A percentile compares a stretch with the other conserved stretches of the same genome.
Evolutionary conservation across 2,888 invertebrate species (phyloP).

Genomic region (Cyaniris semiargus): DNA sequence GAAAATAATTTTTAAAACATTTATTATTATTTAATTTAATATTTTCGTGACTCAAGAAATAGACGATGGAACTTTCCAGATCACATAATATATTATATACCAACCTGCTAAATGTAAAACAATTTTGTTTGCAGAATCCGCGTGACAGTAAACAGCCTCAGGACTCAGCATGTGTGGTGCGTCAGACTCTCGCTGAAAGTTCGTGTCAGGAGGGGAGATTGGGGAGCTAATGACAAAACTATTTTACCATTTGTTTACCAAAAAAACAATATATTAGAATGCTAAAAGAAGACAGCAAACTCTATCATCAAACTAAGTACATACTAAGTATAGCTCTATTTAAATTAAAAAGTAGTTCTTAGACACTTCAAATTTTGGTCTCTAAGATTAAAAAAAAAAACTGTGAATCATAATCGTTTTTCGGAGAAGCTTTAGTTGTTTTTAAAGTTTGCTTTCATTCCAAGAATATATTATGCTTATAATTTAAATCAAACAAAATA

Average conservation of each 20-base stretch:
- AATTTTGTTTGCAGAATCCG: constrained; percentile 34
- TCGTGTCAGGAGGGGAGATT: constrained; percentile 39
- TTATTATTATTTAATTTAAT: too few relatives aligned
- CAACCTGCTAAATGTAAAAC: not conserved
- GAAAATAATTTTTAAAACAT: too few relatives aligned
- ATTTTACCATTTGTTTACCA: not conserved
- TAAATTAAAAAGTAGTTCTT: too few relatives aligned
- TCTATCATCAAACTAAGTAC: not conserved
- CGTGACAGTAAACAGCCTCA: constrained; percentile 46
- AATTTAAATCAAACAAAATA: too few relatives aligned
- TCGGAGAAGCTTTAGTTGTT: not conserved
- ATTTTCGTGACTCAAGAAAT: too few relatives aligned
- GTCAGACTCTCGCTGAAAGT: constrained; percentile 49
- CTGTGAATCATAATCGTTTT: not conserved
- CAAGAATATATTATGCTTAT: too few relatives aligned
- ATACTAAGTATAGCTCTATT: not conserved
- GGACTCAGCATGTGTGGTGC: constrained; percentile 48
- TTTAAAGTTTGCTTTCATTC: too few relatives aligned
- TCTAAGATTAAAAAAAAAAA: not conserved
- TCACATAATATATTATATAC: too few relatives aligned
- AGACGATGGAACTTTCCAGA: too few relatives aligned
- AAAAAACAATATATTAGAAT: not conserved
- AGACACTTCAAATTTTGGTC: too few relatives aligned
- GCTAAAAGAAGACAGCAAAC: not conserved
- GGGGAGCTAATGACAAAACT: constrained; percentile 8